These are phyloP conservation scores for Pelecanoides urinatrix DNA, from an alignment of 2,113 vertebrate genomes.

Conservation along the genomic window DNA sequence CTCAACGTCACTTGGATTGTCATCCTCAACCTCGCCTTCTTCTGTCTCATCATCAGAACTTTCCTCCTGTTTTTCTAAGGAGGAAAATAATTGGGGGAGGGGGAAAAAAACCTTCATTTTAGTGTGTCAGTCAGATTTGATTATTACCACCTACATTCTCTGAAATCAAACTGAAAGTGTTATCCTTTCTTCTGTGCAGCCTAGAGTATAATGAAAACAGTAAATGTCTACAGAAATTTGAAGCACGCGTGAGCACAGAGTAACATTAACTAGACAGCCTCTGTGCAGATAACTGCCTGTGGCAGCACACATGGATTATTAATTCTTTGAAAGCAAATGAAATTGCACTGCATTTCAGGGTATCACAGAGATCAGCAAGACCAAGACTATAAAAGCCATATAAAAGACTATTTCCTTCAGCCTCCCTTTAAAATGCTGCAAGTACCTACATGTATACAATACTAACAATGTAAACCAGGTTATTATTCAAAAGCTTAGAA, in stretches of 20 bases:
- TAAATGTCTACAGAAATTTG: not conserved
- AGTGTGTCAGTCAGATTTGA: not conserved
- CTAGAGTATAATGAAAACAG: not conserved
- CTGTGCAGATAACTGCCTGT: not conserved
- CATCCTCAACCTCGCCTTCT: conserved; percentile 82
- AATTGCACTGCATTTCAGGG: not conserved
- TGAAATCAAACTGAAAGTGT: conserved; percentile 15
- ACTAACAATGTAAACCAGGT: not conserved
- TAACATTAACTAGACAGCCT: not conserved
- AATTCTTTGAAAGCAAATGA: not conserved
- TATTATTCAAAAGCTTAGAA: not conserved
- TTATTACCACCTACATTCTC: not conserved
- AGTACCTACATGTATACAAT: not conserved
- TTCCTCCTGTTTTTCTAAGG: conserved; percentile 76
- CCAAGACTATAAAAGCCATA: not conserved
- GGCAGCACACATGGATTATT: not conserved
- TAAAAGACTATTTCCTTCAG: not conserved
- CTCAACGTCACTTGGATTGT: conserved; percentile 76
- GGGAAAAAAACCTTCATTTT: not conserved
- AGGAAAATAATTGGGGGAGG: not conserved
- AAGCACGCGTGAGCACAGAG: not conserved
- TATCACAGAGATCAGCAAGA: not conserved
- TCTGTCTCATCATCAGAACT: conserved; percentile 85
- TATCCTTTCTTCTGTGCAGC: not conserved
- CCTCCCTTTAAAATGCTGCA: not conserved